Conservation (phyloP, 2,888 invertebrate species). For the Trachelus troglodyta region DNA sequence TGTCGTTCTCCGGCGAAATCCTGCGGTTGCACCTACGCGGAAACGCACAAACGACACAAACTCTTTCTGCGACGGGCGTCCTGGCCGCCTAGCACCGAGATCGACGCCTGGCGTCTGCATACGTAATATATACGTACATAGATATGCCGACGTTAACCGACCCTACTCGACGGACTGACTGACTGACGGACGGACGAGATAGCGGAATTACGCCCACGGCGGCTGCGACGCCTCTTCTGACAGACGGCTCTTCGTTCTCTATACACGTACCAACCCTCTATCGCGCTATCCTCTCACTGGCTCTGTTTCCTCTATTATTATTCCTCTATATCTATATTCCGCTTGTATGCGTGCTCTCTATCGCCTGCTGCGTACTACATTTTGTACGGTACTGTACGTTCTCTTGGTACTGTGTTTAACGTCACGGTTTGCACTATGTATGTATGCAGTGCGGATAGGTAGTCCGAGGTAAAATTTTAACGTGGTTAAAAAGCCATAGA, state of each 20-base stretch:
- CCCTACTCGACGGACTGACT: constrained; percentile 24
- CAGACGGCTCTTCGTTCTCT: constrained; percentile 14
- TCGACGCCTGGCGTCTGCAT: not conserved
- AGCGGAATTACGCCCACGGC: constrained; percentile 45
- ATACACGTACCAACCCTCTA: not conserved
- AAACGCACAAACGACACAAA: not conserved
- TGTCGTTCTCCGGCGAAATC: not conserved
- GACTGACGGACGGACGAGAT: constrained; percentile 43
- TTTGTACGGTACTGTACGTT: not conserved
- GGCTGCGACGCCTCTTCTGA: constrained; percentile 37
- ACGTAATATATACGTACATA: not conserved
- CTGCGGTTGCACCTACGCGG: not conserved
- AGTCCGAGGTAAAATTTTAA: not conserved
- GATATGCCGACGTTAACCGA: not conserved
- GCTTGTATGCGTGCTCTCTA: not conserved
- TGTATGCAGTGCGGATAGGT: not conserved
- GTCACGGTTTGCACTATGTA: not conserved
- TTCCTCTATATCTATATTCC: too few species aligned
- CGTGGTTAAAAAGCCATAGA: not conserved
- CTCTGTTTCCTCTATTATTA: not conserved
- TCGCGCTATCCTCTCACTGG: not conserved
- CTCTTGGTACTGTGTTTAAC: not conserved
- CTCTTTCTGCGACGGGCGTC: not conserved
- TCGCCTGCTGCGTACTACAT: not conserved
- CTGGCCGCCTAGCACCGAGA: not conserved